Evolutionary conservation across 2,113 vertebrate genomes (phyloP).

Genomic region (Crotalus helleri): DNA sequence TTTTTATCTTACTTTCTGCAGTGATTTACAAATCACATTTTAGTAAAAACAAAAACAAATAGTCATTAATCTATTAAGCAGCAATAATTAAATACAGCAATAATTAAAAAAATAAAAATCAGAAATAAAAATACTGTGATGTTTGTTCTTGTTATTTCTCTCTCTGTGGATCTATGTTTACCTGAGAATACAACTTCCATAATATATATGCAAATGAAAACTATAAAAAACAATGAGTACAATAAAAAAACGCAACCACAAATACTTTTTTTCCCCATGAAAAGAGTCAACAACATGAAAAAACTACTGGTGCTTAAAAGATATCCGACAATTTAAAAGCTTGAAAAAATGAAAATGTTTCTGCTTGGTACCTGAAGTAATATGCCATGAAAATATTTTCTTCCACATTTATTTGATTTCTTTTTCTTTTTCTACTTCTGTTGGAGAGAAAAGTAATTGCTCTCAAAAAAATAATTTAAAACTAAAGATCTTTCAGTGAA

Average conservation of each 20-base stretch:
- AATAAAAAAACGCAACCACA: neutral
- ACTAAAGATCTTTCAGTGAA: neutral
- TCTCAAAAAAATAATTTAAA: neutral
- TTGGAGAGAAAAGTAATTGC: neutral
- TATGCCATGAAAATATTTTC: neutral
- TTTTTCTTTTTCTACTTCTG: neutral
- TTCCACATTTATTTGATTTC: neutral
- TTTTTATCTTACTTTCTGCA: neutral
- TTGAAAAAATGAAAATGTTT: neutral
- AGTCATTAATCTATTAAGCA: neutral
- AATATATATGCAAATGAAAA: neutral
- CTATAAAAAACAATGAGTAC: neutral
- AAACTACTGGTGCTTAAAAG: neutral
- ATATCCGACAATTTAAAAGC: neutral
- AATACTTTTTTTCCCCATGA: neutral
- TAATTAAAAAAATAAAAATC: neutral
- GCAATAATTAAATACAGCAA: neutral
- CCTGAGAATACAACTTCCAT: neutral
- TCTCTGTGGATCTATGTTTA: neutral
- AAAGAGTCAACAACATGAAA: neutral
- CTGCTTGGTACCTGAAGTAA: neutral
- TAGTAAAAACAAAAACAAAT: neutral
- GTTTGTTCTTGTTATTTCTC: neutral
- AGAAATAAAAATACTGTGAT: neutral
- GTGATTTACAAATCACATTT: neutral